Percentiles rank a stretch among this genome's conserved stretches.
phyloP scores from a whole-genome alignment of 2,113 vertebrate species.

The Leptodactylus fuscus region DNA sequence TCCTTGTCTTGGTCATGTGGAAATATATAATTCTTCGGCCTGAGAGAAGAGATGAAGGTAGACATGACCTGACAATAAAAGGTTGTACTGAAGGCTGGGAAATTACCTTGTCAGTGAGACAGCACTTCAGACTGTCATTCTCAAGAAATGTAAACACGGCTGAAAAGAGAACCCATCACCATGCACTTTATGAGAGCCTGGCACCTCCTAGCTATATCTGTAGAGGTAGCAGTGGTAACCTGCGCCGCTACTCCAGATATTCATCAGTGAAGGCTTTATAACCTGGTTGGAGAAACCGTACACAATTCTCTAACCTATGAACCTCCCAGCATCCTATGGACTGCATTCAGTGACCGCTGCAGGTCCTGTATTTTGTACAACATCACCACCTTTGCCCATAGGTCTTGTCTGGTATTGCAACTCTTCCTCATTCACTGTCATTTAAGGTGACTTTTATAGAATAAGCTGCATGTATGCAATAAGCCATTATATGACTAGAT shows the following conservation, averaged over 20 bases:
- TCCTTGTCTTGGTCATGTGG: background rate
- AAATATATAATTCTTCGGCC: background rate
- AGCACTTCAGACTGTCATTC: slow-evolving; percentile 8
- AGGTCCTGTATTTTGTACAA: background rate
- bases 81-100: slow-evolving; percentile 4
- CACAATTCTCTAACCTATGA: too few relatives aligned
- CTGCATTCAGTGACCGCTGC: background rate
- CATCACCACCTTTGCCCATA: background rate
- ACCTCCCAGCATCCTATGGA: too few relatives aligned
- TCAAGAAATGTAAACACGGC: slow-evolving; percentile 1
- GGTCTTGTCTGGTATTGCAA: background rate
- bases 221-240: background rate
- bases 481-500: too few relatives aligned
- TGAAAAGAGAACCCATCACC: background rate
- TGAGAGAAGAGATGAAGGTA: background rate
- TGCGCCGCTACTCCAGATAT: background rate
- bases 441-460: too few relatives aligned
- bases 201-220: background rate
- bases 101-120: slow-evolving; percentile 23
- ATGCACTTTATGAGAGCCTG: background rate
- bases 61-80: slow-evolving; percentile 8
- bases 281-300: background rate
- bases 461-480: too few relatives aligned
- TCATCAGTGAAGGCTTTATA: background rate
- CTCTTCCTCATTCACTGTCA: background rate